Evolutionary conservation across 2,888 invertebrate genomes (phyloP).

Genomic region (Sympetrum striolatum): DNA sequence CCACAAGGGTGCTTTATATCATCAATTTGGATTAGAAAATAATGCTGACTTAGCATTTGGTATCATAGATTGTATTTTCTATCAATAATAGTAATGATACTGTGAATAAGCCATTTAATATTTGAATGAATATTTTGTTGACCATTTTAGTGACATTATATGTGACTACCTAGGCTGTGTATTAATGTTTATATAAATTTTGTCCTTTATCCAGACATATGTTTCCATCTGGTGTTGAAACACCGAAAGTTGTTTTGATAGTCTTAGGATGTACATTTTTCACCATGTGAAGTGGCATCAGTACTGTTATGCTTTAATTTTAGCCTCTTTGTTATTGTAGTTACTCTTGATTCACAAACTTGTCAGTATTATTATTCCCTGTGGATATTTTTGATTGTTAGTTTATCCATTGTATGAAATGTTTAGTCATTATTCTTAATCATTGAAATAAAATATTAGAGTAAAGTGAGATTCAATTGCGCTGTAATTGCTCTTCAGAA

Average conservation of each 20-base stretch:
- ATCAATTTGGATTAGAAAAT: no score
- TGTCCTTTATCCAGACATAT: no score
- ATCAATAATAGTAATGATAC: no score
- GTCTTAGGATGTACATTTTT: not conserved
- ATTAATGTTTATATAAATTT: no score
- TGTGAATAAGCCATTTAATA: no score
- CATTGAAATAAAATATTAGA: not conserved
- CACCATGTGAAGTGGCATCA: not conserved
- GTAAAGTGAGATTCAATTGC: not conserved
- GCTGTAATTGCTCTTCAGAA: not conserved
- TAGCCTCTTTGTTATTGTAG: not conserved
- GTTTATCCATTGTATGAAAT: not conserved
- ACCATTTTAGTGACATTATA: no score
- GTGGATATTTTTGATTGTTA: not conserved
- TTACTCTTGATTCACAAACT: not conserved
- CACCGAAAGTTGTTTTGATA: not conserved
- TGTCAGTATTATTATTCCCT: not conserved
- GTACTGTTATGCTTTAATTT: not conserved
- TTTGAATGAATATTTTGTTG: no score
- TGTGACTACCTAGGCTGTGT: no score
- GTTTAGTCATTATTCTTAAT: not conserved
- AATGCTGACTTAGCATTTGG: no score
- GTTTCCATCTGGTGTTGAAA: not conserved
- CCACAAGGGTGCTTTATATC: no score
- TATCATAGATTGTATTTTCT: no score